Base-by-base conservation (phyloP, 2,888 invertebrate genomes). In the Drosophila prolongata region DNA sequence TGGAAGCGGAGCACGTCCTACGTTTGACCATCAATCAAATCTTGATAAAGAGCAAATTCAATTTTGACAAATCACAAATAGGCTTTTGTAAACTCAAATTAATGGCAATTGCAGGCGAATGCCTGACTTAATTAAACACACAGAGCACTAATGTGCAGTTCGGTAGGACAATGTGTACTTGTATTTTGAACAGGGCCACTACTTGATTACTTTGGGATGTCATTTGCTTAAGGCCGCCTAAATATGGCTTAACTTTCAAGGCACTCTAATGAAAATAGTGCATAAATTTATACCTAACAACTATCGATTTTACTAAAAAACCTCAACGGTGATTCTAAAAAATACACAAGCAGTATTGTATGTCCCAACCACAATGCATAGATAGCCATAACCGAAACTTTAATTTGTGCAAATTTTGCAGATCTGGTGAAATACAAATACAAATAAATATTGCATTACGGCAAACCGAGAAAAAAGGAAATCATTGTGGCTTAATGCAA, bases 21-120 rank as follows among this genome's bases (percentile, higher is more conserved):
- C 69, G 54, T 42, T 69, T 37, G 53, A 44, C 59, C 74, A 88
- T 83, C 83, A 86, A 88, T 83, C 83, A 88, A 85, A 83, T 80
- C 71, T 76, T 65, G 80, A 86, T 88, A 88, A 88, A 78, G 43
- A 75, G 74, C 66, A 83, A 83, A 88, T 86, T 80, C 83, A 82
- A 83, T 88, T 83, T 83, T 86, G 83, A 89, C 89, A 83, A 83
- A 88, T 83, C 83, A 86, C 83, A 83, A 88, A 83, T 89, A 80
- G 89, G 80, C 87, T 77, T 86, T 88, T 82, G 82, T 77, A 67
- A 82, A 68, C 72, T 75, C 59, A 82, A 88, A 82, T 88, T 88
- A 82, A 82, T 88, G 83, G 75, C 70, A 69, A 53, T 60, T 58
- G 54, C 44, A 49, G 38, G 35, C 47, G 54, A 46, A 34, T 55